Evolutionary conservation across 2,113 vertebrate species (phyloP), one percentile per base, ranked within the genome.

Genomic region (Ariopsis seemanni): DNA sequence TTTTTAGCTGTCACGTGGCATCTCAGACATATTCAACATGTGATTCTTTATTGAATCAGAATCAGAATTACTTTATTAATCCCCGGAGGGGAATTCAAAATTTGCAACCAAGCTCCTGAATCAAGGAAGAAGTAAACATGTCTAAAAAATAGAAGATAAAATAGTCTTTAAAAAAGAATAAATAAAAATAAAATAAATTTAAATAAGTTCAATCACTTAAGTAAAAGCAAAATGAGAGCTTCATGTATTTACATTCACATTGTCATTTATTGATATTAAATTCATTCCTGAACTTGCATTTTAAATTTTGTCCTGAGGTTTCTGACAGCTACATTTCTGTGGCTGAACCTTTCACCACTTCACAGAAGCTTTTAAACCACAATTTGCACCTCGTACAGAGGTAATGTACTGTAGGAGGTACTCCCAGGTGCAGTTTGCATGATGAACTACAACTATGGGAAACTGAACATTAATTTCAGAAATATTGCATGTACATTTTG

Each of bases 381-480:
- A 63, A 60, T 82, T 63, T 63, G 30, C 58, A 48, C 58, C 34
- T 42, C 18, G 63, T 12, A 15, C 20, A 82, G 60, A 52, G 10
- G 62, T 83, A 83, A 83, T 52, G 62, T 83, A 83, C 65, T 52
- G 62, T 50, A n/a, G 34, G 12, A 82, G 20, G 20, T 30, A 65
- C 18, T 82, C 60, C 22, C 20, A 25, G 20, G 60, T 82, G 34
- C 60, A 17, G 60, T 48, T 7, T 25, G 60, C 10, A n/a, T 82
- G 60, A 82, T 50, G 12, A 82, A 30, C 34, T 50, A 48, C 58
- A 82, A n/a, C 81, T 65, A 65, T 7, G 20, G 22, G 22, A 65
- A 48, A 58, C n/a, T 82, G 80, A 63, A 82, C 58, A 48, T 62
- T 62, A n/a, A 83, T 83, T 83, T 63, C 10, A 50, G 60, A 83